phyloP scores from a whole-genome alignment of 2,888 invertebrate genomes.

The Epistrophe grossulariae region DNA sequence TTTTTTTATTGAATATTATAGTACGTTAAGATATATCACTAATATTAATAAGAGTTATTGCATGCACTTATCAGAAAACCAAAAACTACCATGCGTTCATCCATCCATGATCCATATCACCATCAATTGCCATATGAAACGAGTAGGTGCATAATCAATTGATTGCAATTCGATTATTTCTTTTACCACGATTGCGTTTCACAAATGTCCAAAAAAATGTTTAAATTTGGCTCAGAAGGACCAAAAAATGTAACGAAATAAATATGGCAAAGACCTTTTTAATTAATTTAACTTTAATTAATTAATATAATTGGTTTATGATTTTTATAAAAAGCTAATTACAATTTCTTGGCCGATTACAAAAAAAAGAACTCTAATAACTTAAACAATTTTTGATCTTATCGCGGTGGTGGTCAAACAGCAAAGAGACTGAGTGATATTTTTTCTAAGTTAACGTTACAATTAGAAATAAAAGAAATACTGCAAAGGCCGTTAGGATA shows the following conservation, averaged over 20 bases:
- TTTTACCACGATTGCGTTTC: not conserved
- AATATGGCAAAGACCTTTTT: not conserved
- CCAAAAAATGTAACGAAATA: not conserved
- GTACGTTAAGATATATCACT: not conserved
- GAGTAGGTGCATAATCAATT: not conserved
- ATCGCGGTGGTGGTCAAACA: too few relatives aligned
- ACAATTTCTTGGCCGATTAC: too few relatives aligned
- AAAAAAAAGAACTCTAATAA: too few relatives aligned
- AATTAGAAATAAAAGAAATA: too few relatives aligned
- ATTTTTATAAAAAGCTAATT: too few relatives aligned
- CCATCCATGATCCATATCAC: not conserved
- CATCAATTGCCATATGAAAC: not conserved
- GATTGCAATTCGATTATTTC: not conserved
- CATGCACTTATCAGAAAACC: not conserved
- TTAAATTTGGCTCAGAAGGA: not conserved
- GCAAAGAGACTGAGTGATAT: too few relatives aligned
- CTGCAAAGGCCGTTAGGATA: too few relatives aligned
- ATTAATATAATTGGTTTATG: too few relatives aligned
- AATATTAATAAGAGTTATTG: not conserved
- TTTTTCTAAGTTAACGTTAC: too few relatives aligned
- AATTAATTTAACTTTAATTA: not conserved
- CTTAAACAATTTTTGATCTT: too few relatives aligned
- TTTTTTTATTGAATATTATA: too few relatives aligned
- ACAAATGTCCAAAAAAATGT: not conserved
- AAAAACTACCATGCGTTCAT: too few relatives aligned